These are phyloP conservation scores for Cariama cristata DNA, from an alignment of 2,113 vertebrate genomes.

Conservation along the genomic window DNA sequence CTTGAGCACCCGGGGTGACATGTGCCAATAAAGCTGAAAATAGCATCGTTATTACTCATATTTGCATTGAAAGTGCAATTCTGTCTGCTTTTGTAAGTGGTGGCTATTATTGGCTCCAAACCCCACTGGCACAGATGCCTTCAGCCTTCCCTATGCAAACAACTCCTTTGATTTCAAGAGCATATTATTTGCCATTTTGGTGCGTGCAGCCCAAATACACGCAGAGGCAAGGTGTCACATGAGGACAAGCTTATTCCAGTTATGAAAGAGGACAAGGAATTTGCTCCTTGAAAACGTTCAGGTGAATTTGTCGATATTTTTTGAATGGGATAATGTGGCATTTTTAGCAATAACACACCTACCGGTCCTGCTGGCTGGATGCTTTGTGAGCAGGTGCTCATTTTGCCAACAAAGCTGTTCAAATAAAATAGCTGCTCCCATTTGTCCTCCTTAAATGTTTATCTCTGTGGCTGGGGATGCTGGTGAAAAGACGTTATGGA, in stretches of 20 bases:
- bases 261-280: neutral
- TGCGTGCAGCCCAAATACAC: rapidly evolving
- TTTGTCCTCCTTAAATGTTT: neutral
- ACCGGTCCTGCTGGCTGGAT: neutral
- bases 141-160: neutral
- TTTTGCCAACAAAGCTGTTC: neutral
- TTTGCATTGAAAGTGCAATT: neutral
- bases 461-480: neutral
- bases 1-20: neutral
- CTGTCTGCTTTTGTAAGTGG: neutral
- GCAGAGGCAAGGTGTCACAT: rapidly evolving
- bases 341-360: neutral
- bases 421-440: neutral
- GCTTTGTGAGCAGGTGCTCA: neutral
- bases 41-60: neutral
- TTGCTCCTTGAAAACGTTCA: neutral
- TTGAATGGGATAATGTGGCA: neutral
- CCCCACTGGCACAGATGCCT: neutral
- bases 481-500: neutral
- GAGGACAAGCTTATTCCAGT: neutral
- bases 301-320: neutral
- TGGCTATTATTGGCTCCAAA: neutral
- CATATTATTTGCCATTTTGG: neutral
- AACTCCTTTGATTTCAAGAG: neutral
- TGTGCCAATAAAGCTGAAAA: neutral